Percentiles rank a stretch among this genome's conserved stretches.
These are phyloP conservation scores for Urocynchramus pylzowi DNA, from an alignment of 2,113 vertebrate species.

Conservation along the genomic window DNA sequence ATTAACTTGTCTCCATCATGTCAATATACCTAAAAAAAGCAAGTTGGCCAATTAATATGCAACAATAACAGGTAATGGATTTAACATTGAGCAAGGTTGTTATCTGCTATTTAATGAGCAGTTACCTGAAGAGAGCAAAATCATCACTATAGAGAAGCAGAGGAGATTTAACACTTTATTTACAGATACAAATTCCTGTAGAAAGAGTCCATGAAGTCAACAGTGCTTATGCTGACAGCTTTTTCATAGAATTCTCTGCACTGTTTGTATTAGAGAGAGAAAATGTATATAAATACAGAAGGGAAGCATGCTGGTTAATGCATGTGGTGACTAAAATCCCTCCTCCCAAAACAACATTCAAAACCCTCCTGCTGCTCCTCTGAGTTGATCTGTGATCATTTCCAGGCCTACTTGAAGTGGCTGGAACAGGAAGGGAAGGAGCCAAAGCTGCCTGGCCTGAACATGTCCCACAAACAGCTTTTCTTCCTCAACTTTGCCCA, in stretches of 20 bases:
- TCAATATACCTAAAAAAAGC: constrained; percentile 29
- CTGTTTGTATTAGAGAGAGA: background rate
- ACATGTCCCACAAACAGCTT: constrained; percentile 88
- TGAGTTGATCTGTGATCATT: background rate
- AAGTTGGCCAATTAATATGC: constrained; percentile 58
- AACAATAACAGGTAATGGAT: constrained; percentile 36
- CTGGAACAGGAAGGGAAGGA: constrained; percentile 84
- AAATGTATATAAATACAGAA: background rate
- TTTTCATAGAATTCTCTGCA: background rate
- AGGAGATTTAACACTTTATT: background rate
- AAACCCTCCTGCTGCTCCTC: background rate
- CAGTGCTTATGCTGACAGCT: background rate
- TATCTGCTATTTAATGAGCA: constrained; percentile 23
- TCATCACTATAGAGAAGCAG: background rate
- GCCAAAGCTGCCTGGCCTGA: constrained; percentile 83
- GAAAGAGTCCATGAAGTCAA: background rate
- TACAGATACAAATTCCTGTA: background rate
- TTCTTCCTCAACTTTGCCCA: constrained; percentile 98
- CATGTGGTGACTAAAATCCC: background rate
- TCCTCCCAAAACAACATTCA: background rate
- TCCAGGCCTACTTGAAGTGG: constrained; percentile 92
- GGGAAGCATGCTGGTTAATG: background rate
- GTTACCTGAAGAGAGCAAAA: constrained; percentile 1
- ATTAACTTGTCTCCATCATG: constrained; percentile 48
- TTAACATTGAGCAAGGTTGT: constrained; percentile 38